phyloP scores from a whole-genome alignment of 2,888 invertebrate genomes.

The Rotaria sp. region DNA sequence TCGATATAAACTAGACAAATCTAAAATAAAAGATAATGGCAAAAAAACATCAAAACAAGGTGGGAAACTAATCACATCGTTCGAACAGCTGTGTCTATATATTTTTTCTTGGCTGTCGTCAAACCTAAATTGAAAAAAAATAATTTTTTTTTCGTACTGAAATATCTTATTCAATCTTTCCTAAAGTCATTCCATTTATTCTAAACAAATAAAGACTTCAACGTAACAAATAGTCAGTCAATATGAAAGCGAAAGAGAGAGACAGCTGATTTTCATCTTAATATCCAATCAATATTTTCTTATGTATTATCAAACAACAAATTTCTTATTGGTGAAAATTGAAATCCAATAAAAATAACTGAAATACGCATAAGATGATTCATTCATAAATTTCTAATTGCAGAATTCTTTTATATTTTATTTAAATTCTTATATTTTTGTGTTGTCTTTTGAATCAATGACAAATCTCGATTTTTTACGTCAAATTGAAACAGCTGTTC shows the following conservation, averaged over 20 bases:
- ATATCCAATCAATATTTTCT: neutral
- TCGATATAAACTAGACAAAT: neutral
- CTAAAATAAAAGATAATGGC: neutral
- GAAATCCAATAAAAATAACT: neutral
- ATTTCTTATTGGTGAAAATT: neutral
- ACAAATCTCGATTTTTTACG: neutral
- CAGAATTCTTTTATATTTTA: no score
- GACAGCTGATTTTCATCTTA: neutral
- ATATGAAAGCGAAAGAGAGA: neutral
- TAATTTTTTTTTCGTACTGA: neutral
- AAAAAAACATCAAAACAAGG: neutral
- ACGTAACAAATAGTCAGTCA: neutral
- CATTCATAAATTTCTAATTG: neutral
- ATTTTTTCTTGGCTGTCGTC: neutral
- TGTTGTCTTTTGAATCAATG: neutral
- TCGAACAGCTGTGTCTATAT: conserved; percentile 5
- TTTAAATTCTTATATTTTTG: neutral
- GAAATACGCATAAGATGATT: neutral
- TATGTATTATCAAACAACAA: neutral
- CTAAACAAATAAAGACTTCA: neutral
- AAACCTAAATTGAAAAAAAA: neutral
- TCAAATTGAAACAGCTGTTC: neutral
- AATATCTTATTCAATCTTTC: neutral
- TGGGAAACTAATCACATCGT: neutral
- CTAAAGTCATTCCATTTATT: neutral